Percentiles rank a stretch among this genome's conserved stretches.
phyloP scores from a whole-genome alignment of 1,140 invertebrate species.

The Diorhabda sublineata region DNA sequence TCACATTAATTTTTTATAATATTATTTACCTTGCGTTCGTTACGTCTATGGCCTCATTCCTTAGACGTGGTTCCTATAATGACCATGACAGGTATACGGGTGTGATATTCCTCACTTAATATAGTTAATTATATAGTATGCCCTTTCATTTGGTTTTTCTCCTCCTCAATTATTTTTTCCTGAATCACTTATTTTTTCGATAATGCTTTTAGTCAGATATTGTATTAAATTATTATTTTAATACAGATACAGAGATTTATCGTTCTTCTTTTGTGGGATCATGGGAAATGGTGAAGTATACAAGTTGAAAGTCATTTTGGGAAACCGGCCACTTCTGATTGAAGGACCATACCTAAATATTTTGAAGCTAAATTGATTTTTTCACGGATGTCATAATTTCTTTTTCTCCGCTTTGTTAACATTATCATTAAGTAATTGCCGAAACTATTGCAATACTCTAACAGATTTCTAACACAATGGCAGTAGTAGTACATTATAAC shows the following conservation, averaged over 20 bases:
- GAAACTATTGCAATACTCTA: too few species aligned
- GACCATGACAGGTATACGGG: constrained; percentile 17
- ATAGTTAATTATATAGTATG: constrained; percentile 16
- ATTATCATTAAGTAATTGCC: too few species aligned
- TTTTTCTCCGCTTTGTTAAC: too few species aligned
- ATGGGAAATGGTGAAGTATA: constrained; percentile 9
- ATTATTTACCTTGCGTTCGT: too few species aligned
- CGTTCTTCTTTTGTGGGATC: constrained; percentile 10
- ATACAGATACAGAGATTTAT: constrained; percentile 18
- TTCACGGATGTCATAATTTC: too few species aligned
- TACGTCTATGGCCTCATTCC: background rate
- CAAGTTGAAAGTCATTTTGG: constrained; percentile 15
- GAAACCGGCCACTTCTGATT: background rate
- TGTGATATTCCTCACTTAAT: constrained; percentile 20
- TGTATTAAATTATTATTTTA: constrained; percentile 17
- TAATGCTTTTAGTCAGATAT: constrained; percentile 16
- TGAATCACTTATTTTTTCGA: constrained; percentile 17
- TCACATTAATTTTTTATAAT: too few species aligned
- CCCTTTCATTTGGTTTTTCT: constrained; percentile 16
- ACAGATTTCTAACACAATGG: too few species aligned
- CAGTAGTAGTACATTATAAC: too few species aligned
- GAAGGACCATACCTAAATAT: too few species aligned
- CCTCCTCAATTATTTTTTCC: constrained; percentile 15
- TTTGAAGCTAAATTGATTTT: too few species aligned
- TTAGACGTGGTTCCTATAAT: constrained; percentile 6